These are phyloP conservation scores for Orius insidiosus DNA, from an alignment of 1,140 invertebrate species.

Conservation along the genomic window DNA sequence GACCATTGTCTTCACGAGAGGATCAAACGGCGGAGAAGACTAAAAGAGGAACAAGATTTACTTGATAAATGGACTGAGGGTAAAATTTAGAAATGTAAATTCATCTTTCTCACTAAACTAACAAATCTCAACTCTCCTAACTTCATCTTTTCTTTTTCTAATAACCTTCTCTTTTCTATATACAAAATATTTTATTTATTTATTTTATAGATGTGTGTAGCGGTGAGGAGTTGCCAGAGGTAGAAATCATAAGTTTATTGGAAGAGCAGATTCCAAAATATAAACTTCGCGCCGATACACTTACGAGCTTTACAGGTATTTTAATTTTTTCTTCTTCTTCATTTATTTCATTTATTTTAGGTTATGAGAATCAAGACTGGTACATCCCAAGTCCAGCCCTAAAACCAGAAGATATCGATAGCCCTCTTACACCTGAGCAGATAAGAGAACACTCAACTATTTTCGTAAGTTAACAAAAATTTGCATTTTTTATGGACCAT, in stretches of 20 bases:
- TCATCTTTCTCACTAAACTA: slow-evolving; percentile 1
- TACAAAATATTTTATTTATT: too few relatives aligned
- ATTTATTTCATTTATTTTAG: slow-evolving; percentile 33
- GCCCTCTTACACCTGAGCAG: slow-evolving; percentile 80
- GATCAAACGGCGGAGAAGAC: slow-evolving; percentile 13
- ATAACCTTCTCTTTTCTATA: not conserved
- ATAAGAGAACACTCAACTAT: slow-evolving; percentile 92
- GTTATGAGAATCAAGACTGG: slow-evolving; percentile 90
- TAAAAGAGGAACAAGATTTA: slow-evolving; percentile 18
- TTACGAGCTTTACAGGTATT: slow-evolving; percentile 82
- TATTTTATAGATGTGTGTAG: slow-evolving; percentile 78
- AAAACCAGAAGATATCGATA: slow-evolving; percentile 52
- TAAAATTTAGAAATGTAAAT: slow-evolving; percentile 5
- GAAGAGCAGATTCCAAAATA: slow-evolving; percentile 92
- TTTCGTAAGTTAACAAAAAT: slow-evolving; percentile 96
- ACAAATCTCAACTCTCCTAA: not conserved
- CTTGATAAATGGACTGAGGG: slow-evolving; percentile 20
- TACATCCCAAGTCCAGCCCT: slow-evolving; percentile 73
- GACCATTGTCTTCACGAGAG: slow-evolving; percentile 16
- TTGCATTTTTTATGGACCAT: too few relatives aligned
- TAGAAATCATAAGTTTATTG: slow-evolving; percentile 84
- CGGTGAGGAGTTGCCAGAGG: slow-evolving; percentile 70
- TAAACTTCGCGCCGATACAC: slow-evolving; percentile 76
- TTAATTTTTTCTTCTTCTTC: not conserved
- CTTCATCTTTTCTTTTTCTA: slow-evolving; percentile 5